Conservation (phyloP, 2,888 invertebrate genomes). For the Cantharis rustica region DNA sequence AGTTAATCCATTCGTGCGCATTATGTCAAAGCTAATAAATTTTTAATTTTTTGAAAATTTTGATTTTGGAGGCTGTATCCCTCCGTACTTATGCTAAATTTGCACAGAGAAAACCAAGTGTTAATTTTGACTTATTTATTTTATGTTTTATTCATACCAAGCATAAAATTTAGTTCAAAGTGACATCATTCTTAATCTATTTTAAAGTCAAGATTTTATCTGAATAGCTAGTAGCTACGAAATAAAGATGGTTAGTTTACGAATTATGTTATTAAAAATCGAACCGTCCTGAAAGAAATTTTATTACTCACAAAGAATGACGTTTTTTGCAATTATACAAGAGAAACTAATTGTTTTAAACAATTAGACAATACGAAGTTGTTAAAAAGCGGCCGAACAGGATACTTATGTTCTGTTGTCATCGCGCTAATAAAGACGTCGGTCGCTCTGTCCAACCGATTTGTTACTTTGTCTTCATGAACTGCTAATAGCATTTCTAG, state of each 20-base stretch:
- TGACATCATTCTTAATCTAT: no score
- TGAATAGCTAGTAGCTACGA: not conserved
- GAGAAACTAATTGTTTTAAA: not conserved
- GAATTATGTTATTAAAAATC: not conserved
- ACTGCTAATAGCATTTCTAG: slow-evolving; percentile 34
- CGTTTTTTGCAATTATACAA: not conserved
- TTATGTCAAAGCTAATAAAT: no score
- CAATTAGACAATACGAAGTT: not conserved
- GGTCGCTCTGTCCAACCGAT: slow-evolving; percentile 19
- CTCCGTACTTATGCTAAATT: no score
- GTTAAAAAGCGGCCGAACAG: slow-evolving; percentile 18
- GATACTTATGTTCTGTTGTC: slow-evolving; percentile 28
- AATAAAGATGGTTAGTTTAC: not conserved
- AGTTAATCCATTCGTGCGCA: no score
- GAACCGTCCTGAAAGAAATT: not conserved
- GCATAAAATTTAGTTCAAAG: no score
- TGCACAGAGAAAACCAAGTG: no score
- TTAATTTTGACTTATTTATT: no score
- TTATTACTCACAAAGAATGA: not conserved
- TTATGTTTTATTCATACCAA: no score
- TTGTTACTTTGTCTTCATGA: slow-evolving; percentile 31
- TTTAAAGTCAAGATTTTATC: not conserved
- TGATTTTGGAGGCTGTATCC: no score
- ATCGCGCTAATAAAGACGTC: slow-evolving; percentile 34
- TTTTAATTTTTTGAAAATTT: no score